phyloP scores from a whole-genome alignment of 2,888 invertebrate genomes.

The Linyphia triangularis region DNA sequence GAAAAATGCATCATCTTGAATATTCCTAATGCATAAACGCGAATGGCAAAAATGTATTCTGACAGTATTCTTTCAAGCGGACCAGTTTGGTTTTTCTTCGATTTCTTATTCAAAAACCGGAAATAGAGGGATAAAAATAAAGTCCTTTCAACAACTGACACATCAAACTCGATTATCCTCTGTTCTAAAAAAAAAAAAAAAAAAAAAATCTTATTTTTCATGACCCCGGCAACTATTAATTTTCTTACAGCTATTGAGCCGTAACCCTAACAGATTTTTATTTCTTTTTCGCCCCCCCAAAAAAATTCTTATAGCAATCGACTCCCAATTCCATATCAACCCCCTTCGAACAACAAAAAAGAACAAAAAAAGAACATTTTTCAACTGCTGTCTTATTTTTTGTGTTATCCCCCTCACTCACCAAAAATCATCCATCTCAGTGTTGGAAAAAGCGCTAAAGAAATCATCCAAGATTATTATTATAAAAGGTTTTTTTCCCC shows the following conservation, averaged over 20 bases:
- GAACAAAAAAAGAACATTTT: slow-evolving; percentile 54
- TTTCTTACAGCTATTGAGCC: slow-evolving; percentile 58
- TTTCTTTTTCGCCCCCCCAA: neutral
- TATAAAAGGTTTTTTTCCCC: neutral
- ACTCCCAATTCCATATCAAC: neutral
- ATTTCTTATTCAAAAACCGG: no score
- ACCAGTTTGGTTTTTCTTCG: no score
- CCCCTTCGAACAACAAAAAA: slow-evolving; percentile 12
- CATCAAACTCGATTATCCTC: neutral
- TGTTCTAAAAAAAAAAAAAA: neutral
- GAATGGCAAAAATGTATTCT: no score
- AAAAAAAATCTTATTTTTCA: neutral
- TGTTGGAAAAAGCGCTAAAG: neutral
- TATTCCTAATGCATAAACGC: no score
- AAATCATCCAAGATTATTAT: slow-evolving; percentile 53
- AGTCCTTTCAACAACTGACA: neutral
- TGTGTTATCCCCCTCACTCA: neutral
- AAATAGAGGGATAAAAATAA: neutral
- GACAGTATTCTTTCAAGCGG: no score
- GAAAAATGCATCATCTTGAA: no score
- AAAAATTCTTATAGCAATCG: slow-evolving; percentile 7
- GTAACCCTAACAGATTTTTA: slow-evolving; percentile 42
- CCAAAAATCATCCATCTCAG: neutral
- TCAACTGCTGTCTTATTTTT: slow-evolving; percentile 59
- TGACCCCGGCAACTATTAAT: slow-evolving; percentile 66